These are phyloP conservation scores for Neomorphus geoffroyi DNA, from an alignment of 2,797 vertebrate species.

Conservation along the genomic window DNA sequence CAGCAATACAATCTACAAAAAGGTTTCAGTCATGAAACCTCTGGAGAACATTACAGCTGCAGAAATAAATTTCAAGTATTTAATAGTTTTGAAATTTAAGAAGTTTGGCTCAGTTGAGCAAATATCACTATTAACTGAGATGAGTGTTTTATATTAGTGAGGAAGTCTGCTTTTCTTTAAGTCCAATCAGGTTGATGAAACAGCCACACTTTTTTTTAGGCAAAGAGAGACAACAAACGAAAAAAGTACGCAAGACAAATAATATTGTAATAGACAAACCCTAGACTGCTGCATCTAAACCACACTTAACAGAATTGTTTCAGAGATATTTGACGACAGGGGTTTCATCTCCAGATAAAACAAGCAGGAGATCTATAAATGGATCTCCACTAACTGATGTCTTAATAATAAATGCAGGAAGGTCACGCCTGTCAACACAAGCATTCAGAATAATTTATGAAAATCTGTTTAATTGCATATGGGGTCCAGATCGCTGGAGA, in stretches of 20 bases:
- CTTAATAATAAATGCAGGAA: constrained; percentile 46
- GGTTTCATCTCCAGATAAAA: neutral
- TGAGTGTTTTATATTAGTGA: neutral
- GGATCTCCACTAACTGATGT: neutral
- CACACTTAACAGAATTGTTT: neutral
- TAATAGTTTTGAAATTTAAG: neutral
- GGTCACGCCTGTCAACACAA: constrained; percentile 31
- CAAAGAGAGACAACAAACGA: neutral
- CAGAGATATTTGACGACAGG: neutral
- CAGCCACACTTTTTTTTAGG: neutral
- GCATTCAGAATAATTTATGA: constrained; percentile 27
- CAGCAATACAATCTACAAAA: neutral
- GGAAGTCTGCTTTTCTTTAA: neutral
- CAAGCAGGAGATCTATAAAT: neutral
- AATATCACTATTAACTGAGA: neutral
- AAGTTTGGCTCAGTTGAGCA: neutral
- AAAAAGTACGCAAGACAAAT: neutral
- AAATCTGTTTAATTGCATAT: constrained; percentile 23
- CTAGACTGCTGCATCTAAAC: neutral
- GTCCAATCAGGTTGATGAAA: neutral
- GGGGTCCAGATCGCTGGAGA: neutral
- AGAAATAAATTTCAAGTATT: neutral
- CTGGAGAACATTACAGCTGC: neutral
- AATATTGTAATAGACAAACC: neutral
- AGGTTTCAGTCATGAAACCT: neutral